phyloP scores from a whole-genome alignment of 2,888 invertebrate species.

The Myathropa florea region DNA sequence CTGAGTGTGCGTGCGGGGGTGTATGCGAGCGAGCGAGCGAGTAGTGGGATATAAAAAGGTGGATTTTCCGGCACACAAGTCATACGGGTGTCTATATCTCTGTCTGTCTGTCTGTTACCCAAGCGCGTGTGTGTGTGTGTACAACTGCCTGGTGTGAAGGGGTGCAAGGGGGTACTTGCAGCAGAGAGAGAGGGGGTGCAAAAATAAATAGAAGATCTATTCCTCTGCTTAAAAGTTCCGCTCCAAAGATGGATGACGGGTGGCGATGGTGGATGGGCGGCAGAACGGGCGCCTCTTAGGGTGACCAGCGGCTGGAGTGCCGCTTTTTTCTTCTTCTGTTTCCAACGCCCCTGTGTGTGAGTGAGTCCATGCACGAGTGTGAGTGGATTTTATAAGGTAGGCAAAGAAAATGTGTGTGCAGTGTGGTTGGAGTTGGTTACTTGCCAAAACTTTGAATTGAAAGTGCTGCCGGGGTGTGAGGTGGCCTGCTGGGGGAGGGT shows the following conservation, averaged over 20 bases:
- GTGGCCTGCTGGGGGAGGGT: background rate
- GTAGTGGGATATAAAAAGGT: constrained; percentile 53
- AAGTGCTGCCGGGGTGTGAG: constrained; percentile 42
- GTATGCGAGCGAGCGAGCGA: constrained; percentile 17
- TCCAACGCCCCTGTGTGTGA: constrained; percentile 2
- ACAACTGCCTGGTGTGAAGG: constrained; percentile 6
- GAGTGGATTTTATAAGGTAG: constrained; percentile 57
- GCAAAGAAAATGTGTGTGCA: constrained; percentile 58
- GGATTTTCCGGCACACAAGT: constrained; percentile 54
- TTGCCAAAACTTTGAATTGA: constrained; percentile 71
- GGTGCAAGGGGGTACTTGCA: constrained; percentile 49
- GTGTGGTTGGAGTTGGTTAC: constrained; percentile 68
- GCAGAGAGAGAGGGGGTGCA: constrained; percentile 59
- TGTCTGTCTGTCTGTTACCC: constrained; percentile 13
- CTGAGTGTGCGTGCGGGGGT: constrained; percentile 12
- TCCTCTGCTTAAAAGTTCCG: constrained; percentile 69
- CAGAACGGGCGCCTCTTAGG: constrained; percentile 54
- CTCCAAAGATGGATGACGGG: constrained; percentile 65
- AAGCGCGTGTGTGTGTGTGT: constrained; percentile 28
- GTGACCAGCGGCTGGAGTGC: constrained; percentile 61
- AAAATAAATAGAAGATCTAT: constrained; percentile 71
- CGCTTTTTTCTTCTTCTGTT: background rate
- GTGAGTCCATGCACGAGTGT: background rate
- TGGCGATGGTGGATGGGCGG: constrained; percentile 20
- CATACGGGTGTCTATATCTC: constrained; percentile 14